Evolutionary conservation across 2,113 vertebrate genomes (phyloP), one percentile per base, ranked within the genome.

Genomic region (Chelonoidis abingdonii): DNA sequence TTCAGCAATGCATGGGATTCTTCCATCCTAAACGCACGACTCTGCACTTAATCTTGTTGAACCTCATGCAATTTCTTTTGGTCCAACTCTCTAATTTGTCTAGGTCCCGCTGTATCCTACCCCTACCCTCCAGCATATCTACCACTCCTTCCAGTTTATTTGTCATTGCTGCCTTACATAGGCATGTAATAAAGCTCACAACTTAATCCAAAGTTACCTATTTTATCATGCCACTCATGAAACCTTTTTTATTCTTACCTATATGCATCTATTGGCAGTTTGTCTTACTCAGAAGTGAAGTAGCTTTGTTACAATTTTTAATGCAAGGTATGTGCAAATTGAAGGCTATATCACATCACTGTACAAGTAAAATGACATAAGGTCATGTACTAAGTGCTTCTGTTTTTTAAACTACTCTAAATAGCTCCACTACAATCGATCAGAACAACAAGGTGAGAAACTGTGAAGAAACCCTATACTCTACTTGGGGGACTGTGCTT

Each of bases 401-500:
- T 41, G 38, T 41, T 41, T 41, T 72, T 44, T 27, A 76, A 76
- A 10, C 22, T 76, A 44, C 22, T 44, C 72, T 44, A 44, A 76
- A 76, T 44, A 44, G 21, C 10, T 25, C 41, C 22, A 24, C 21
- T 44, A 76, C 44, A 44, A 75, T 41, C 41, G n/a, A 75, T 22
- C n/a, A 75, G 22, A 75, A 41, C 38, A 75, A 21, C 35, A 41
- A 75, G 38, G n/a, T 24, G 21, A 75, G 69, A 75, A 41, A 72
- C n/a, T 72, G 57, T 72, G 27, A 35, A 72, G 38, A 38, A 72
- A 38, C 35, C 16, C 17, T 72, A 72, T 72, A 72, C 19, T 75
- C n/a, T 24, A 21, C 53, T 41, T 16, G 25, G 27, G 13, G 1
- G 0, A 38, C 8, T 82, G 6, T 35, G 0, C n/a, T 49, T 59